Base-by-base conservation (phyloP, 2,888 invertebrate genomes). In the Nomada lathburiana region DNA sequence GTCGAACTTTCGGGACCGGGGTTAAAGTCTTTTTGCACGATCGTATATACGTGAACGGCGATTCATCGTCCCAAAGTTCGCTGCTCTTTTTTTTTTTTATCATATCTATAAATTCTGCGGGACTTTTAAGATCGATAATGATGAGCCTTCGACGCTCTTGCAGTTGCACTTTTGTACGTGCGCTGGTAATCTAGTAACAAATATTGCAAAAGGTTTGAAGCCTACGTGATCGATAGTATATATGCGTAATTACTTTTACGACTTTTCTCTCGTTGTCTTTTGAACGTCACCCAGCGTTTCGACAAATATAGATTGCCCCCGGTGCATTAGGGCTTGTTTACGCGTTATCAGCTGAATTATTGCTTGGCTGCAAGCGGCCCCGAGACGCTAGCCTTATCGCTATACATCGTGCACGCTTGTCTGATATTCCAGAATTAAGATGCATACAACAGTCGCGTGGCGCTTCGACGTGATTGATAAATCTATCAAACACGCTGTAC, bases 271-370 rank as follows among this genome's bases (percentile, higher is more conserved):
- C 13, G 18, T 44, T 71, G 47, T 71, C 47, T 62, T 59, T 72
- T 60, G 57, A 23, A 55, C 67, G 63, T 67, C 52, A 20, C 26
- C 44, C 26, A n/a, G 11, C 36, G 23, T 2, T 64, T 1, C 50
- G 20, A 55, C 63, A 50, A 69, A 36, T 62, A 29, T 20, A 23
- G 50, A 69, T 70, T 53, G 52, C 64, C 50, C 44, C 50, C 60
- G 52, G 55, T 57, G 50, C 13, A 57, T 72, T 62, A 52, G 52
- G 44, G 47, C 64, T 36, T 59, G 65, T 78, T 73, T 60, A 68
- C 64, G 60, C 55, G 68, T 72, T 83, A 82, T 83, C 83, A 65
- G 72, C 26, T 75, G 71, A 82, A 83, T 83, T 83, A 82, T 75
- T 72, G 9, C 55, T 44, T 26, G 26, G 59, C 83, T 77, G 83